phyloP scores from a whole-genome alignment of 1,140 invertebrate genomes.

The Zaprionus capensis region DNA sequence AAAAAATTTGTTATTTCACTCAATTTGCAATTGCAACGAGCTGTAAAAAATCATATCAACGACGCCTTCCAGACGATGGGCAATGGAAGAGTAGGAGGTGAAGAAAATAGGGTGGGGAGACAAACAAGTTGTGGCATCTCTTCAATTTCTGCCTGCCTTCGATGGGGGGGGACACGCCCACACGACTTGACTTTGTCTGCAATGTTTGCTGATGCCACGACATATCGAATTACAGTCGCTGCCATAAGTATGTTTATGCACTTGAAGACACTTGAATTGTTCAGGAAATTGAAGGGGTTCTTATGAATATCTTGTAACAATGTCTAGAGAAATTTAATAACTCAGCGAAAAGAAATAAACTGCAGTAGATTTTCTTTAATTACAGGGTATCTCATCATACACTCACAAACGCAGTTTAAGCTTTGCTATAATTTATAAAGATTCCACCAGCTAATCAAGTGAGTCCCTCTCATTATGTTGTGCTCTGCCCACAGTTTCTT shows the following conservation, averaged over 20 bases:
- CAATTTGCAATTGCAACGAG: constrained; percentile 64
- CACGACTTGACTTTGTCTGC: constrained; percentile 22
- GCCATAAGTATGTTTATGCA: constrained; percentile 14
- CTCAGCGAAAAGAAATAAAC: not conserved
- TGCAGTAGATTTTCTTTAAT: not conserved
- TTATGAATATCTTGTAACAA: not conserved
- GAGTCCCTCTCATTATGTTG: constrained; percentile 24
- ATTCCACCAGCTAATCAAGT: constrained; percentile 42
- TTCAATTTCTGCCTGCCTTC: not conserved
- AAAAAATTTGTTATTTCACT: constrained; percentile 50
- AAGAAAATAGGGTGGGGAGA: not conserved
- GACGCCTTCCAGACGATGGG: constrained; percentile 41
- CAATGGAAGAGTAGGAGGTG: not conserved
- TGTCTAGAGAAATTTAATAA: not conserved
- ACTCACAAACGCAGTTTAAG: not conserved
- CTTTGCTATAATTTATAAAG: constrained; percentile 3
- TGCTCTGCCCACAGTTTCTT: constrained; percentile 7
- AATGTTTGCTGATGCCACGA: constrained; percentile 20
- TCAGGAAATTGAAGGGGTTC: constrained; percentile 1
- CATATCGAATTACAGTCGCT: constrained; percentile 41
- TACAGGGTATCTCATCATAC: constrained; percentile 7
- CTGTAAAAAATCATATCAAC: constrained; percentile 65
- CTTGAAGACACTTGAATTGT: constrained; percentile 27
- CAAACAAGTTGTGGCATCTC: constrained; percentile 6
- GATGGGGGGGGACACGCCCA: constrained; percentile 1